phyloP scores from a whole-genome alignment of 1,140 invertebrate genomes.

The Vanessa tameamea region DNA sequence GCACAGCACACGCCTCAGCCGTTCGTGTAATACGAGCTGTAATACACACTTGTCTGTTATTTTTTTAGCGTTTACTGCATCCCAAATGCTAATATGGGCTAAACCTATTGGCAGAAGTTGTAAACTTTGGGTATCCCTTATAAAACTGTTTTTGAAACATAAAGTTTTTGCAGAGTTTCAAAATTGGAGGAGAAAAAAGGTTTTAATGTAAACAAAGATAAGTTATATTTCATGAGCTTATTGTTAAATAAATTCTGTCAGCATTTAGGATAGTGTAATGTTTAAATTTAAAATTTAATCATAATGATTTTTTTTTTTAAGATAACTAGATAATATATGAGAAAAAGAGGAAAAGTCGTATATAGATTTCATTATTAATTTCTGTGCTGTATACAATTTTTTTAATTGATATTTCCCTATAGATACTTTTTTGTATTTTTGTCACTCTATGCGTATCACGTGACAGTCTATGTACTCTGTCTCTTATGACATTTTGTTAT shows the following conservation, averaged over 20 bases:
- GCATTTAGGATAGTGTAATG: too few relatives aligned
- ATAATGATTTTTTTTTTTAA: too few relatives aligned
- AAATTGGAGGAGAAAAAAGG: background rate
- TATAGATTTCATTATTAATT: too few relatives aligned
- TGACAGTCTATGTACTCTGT: too few relatives aligned
- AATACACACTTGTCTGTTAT: constrained; percentile 20
- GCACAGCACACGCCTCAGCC: background rate
- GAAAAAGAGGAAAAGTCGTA: too few relatives aligned
- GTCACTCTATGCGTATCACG: too few relatives aligned
- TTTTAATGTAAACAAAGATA: constrained; percentile 1
- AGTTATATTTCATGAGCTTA: background rate
- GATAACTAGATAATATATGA: too few relatives aligned
- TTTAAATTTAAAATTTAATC: too few relatives aligned
- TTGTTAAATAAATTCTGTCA: background rate
- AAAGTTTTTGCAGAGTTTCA: background rate
- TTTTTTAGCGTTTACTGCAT: constrained; percentile 20
- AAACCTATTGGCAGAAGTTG: constrained; percentile 26
- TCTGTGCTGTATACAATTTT: too few relatives aligned
- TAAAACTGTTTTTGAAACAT: constrained; percentile 26
- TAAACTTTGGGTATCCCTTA: constrained; percentile 26
- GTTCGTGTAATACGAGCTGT: background rate
- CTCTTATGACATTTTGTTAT: too few relatives aligned
- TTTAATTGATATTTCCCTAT: too few relatives aligned
- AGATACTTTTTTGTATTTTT: too few relatives aligned
- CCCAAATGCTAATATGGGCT: constrained; percentile 31